phyloP scores from a whole-genome alignment of 2,113 vertebrate genomes.

The Uria aalge region DNA sequence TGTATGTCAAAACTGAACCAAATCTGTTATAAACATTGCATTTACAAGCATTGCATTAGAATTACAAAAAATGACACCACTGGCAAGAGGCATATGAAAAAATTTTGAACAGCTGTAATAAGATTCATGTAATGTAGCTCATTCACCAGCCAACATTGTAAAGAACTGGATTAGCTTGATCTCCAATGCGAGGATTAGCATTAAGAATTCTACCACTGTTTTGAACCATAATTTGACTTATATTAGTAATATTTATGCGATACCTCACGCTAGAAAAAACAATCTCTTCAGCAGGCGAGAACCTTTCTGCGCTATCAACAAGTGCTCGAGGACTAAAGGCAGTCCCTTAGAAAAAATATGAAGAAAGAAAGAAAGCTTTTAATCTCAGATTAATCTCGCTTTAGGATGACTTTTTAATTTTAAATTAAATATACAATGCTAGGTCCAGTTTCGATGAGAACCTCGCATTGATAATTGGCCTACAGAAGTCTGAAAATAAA shows the following conservation, averaged over 20 bases:
- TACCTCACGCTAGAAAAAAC: neutral
- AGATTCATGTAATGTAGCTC: neutral
- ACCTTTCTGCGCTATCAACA: constrained; percentile 9
- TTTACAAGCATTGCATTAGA: neutral
- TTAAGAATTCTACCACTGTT: constrained; percentile 29
- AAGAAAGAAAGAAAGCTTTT: constrained; percentile 22
- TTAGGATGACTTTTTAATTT: constrained; percentile 71
- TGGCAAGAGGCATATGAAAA: neutral
- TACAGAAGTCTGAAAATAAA: constrained; percentile 82
- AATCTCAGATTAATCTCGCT: constrained; percentile 65
- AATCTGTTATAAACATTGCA: constrained; percentile 1
- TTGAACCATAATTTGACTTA: constrained; percentile 11
- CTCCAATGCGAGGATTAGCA: constrained; percentile 4
- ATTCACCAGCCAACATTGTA: neutral
- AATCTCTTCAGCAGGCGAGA: constrained; percentile 34
- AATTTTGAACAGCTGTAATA: neutral
- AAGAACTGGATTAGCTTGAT: constrained; percentile 33
- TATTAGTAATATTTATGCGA: neutral
- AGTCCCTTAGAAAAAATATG: neutral
- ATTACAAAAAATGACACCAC: neutral
- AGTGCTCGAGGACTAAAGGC: neutral
- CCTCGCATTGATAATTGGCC: constrained; percentile 83
- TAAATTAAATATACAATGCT: constrained; percentile 63
- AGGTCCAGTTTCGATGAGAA: constrained; percentile 77
- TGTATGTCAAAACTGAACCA: constrained; percentile 6